Percentiles rank a stretch among this genome's conserved stretches.
Conservation (phyloP, 1,140 invertebrate species). For the Galleria mellonella region DNA sequence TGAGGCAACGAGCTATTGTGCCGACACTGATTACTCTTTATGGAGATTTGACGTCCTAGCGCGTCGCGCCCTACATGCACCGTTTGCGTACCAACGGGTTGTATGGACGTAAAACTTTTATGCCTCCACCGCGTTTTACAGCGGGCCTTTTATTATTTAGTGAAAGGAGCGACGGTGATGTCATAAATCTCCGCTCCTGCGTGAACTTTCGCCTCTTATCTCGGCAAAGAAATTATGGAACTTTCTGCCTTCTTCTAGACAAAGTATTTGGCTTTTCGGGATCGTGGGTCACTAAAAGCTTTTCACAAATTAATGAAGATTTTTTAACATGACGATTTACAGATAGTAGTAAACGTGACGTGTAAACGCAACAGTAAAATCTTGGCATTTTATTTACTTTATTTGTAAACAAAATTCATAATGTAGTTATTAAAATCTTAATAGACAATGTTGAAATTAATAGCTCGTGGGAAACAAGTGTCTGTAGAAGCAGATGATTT, state of each 20-base stretch:
- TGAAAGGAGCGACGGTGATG: conserved; percentile 70
- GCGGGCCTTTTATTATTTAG: conserved; percentile 71
- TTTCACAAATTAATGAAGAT: conserved; percentile 54
- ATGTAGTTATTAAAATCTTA: no score
- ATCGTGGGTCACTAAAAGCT: conserved; percentile 54
- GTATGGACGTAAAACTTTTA: conserved; percentile 71
- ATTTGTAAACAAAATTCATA: no score
- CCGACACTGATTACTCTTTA: conserved; percentile 66
- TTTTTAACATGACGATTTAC: conserved; percentile 11
- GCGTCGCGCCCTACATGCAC: conserved; percentile 43
- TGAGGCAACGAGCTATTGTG: conserved; percentile 46
- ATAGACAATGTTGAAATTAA: no score
- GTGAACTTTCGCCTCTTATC: conserved; percentile 73
- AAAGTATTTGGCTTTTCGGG: conserved; percentile 68
- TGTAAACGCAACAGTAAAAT: no score
- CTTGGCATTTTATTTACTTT: no score
- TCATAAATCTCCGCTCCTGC: conserved; percentile 72
- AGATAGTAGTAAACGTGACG: no score
- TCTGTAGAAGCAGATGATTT: no score
- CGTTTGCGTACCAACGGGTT: conserved; percentile 61
- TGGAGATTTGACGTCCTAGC: conserved; percentile 60
- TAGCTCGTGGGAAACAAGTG: no score
- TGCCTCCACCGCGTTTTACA: conserved; percentile 66
- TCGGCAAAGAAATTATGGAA: conserved; percentile 71
- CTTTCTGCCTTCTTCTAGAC: conserved; percentile 68